A percentile compares a stretch with the other conserved stretches of the same genome.
Conservation (phyloP, 2,888 invertebrate species). For the Troides oblongomaculatus region DNA sequence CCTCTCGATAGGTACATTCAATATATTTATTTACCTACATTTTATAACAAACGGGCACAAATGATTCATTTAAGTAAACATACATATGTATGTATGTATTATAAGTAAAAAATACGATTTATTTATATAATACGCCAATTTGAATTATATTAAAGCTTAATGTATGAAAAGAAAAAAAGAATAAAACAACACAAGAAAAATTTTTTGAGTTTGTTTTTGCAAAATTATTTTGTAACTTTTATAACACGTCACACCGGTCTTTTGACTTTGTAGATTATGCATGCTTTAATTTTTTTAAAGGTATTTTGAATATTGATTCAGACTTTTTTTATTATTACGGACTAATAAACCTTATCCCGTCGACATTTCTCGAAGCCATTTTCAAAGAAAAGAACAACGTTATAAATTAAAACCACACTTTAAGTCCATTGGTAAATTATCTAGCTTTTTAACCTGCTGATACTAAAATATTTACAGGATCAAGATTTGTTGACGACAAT, state of each 20-base stretch:
- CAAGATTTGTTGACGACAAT: too few species aligned
- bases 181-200: not conserved
- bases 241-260: not conserved
- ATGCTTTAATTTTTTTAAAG: not conserved
- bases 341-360: not conserved
- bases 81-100: too few species aligned
- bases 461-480: too few species aligned
- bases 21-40: not conserved
- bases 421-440: too few species aligned
- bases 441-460: too few species aligned
- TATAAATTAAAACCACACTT: not conserved
- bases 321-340: not conserved
- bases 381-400: not conserved
- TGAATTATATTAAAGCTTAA: not conserved
- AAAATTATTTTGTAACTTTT: not conserved
- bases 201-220: not conserved
- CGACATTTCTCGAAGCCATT: not conserved
- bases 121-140: not conserved
- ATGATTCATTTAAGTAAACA: not conserved
- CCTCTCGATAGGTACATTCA: not conserved
- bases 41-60: not conserved
- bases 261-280: not conserved
- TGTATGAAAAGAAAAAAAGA: not conserved
- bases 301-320: not conserved
- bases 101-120: not conserved